These are phyloP conservation scores for Rachycentron canadum DNA, from an alignment of 2,797 vertebrate genomes.

Conservation along the genomic window DNA sequence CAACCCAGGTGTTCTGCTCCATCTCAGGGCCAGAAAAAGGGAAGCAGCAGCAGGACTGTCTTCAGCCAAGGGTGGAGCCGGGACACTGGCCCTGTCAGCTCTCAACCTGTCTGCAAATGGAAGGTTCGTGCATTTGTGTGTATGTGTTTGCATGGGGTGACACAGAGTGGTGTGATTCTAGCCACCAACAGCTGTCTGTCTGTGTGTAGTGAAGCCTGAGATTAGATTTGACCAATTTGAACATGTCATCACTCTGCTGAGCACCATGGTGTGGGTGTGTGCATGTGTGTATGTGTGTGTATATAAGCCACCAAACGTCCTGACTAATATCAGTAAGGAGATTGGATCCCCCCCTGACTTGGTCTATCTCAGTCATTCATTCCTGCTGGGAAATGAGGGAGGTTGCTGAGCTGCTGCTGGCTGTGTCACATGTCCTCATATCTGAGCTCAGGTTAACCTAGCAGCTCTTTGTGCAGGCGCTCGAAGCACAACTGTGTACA, in stretches of 20 bases:
- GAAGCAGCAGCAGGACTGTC: slow-evolving; percentile 2
- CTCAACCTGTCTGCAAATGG: background rate
- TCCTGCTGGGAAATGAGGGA: slow-evolving; percentile 41
- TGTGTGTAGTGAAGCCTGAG: slow-evolving; percentile 54
- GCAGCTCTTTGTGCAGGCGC: slow-evolving; percentile 8
- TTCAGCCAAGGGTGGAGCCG: slow-evolving; percentile 1
- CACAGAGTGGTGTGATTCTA: slow-evolving; percentile 27
- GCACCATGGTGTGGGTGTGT: slow-evolving; percentile 3
- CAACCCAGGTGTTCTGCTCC: slow-evolving; percentile 38
- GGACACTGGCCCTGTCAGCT: slow-evolving; percentile 16
- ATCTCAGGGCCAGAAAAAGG: slow-evolving; percentile 12
- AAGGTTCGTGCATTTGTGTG: slow-evolving; percentile 18
- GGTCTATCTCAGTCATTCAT: slow-evolving; percentile 22
- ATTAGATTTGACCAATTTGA: slow-evolving; percentile 65
- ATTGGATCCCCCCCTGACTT: slow-evolving; percentile 23
- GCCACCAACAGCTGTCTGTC: slow-evolving; percentile 55
- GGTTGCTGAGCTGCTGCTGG: slow-evolving; percentile 13
- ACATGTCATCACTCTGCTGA: slow-evolving; percentile 51
- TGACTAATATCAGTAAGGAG: slow-evolving; percentile 44
- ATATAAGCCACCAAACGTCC: slow-evolving; percentile 28
- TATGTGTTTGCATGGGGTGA: slow-evolving; percentile 4
- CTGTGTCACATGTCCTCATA: slow-evolving; percentile 15
- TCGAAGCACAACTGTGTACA: slow-evolving; percentile 4
- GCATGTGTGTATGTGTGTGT: background rate
- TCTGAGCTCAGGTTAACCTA: slow-evolving; percentile 11